These are phyloP conservation scores for Conistra vaccinii DNA, from an alignment of 2,888 invertebrate species.

Conservation along the genomic window DNA sequence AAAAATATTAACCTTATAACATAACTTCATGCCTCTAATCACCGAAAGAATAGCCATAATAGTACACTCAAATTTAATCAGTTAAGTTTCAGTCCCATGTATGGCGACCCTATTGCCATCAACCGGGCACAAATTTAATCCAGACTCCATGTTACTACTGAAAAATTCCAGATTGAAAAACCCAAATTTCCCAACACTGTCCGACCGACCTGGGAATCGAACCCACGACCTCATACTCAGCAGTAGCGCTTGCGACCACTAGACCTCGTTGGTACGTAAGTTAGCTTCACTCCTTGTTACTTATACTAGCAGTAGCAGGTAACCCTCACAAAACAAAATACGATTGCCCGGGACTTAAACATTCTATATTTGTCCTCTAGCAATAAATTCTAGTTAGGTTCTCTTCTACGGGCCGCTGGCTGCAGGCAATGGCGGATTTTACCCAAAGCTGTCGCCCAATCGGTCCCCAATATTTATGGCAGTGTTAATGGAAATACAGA, in stretches of 20 bases:
- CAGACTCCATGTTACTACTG: too few species aligned
- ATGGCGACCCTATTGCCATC: too few species aligned
- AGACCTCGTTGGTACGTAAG: neutral
- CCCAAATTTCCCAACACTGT: too few species aligned
- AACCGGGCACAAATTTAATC: too few species aligned
- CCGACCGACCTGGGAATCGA: neutral
- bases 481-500: conserved; percentile 70
- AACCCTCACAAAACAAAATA: conserved; percentile 29
- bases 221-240: neutral
- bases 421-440: conserved; percentile 74
- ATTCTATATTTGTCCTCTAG: conserved; percentile 72
- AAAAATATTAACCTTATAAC: too few species aligned
- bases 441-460: conserved; percentile 58
- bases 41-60: too few species aligned
- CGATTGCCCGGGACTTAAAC: conserved; percentile 56
- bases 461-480: conserved; percentile 69
- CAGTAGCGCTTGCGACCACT: too few species aligned
- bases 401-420: conserved; percentile 75
- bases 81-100: too few species aligned
- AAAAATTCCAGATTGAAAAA: too few species aligned
- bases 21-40: too few species aligned
- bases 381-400: conserved; percentile 86
- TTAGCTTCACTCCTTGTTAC: neutral
- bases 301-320: neutral
- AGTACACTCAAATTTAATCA: too few species aligned